Evolutionary conservation across 2,113 vertebrate genomes (phyloP).

Genomic region (Fukomys damarensis): DNA sequence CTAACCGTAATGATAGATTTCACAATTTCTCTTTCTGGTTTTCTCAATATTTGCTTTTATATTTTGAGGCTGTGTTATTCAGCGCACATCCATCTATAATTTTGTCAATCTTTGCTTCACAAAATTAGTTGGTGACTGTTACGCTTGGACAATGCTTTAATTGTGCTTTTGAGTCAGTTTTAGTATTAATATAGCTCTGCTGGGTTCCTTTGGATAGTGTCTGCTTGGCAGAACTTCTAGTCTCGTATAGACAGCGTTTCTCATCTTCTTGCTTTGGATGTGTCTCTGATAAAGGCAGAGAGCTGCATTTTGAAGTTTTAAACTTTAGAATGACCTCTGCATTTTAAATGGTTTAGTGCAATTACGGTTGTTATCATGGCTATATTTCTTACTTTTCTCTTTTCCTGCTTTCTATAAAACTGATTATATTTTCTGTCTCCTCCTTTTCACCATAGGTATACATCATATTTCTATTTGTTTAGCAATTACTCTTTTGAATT

Average conservation of each 20-base stretch:
- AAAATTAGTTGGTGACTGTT: background rate
- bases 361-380: background rate
- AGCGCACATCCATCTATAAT: background rate
- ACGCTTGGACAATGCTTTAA: background rate
- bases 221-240: background rate
- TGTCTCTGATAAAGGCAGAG: background rate
- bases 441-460: background rate
- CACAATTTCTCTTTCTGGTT: background rate
- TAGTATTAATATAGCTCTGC: background rate
- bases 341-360: background rate
- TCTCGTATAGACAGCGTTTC: background rate
- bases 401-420: background rate
- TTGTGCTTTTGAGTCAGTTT: background rate
- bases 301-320: background rate
- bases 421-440: background rate
- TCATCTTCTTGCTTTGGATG: background rate
- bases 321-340: background rate
- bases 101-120: background rate
- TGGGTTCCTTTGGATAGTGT: background rate
- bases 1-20: too few species aligned
- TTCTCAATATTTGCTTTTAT: background rate
- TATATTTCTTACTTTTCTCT: background rate
- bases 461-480: background rate
- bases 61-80: background rate
- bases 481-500: background rate